phyloP scores from a whole-genome alignment of 2,888 invertebrate genomes.

The Apoda limacodes region DNA sequence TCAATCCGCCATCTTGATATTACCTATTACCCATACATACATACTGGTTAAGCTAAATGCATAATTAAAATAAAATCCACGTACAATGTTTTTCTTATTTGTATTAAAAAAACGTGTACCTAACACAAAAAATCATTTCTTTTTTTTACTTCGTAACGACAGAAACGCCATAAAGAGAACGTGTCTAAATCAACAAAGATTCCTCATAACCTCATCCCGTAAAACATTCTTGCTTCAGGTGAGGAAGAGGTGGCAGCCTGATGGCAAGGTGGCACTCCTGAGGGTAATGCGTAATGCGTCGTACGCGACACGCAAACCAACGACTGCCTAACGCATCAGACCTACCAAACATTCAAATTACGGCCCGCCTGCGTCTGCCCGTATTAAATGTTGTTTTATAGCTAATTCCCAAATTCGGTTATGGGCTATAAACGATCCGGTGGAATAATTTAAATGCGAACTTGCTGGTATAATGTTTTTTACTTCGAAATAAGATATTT shows the following conservation, averaged over 20 bases:
- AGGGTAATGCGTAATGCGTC: constrained; percentile 27
- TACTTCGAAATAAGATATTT: constrained; percentile 67
- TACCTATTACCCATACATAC: too few species aligned
- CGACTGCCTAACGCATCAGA: constrained; percentile 55
- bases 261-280: constrained; percentile 31
- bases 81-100: too few species aligned
- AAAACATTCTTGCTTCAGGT: too few species aligned
- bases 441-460: constrained; percentile 69
- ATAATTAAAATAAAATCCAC: too few species aligned
- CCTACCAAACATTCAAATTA: constrained; percentile 66
- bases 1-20: too few species aligned
- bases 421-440: constrained; percentile 71
- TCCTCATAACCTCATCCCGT: too few species aligned
- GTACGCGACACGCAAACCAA: constrained; percentile 62
- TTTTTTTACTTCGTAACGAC: too few species aligned
- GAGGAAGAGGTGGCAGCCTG: constrained; percentile 20
- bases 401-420: constrained; percentile 71
- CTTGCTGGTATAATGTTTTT: constrained; percentile 67
- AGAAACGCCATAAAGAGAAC: too few species aligned
- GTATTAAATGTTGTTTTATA: constrained; percentile 71
- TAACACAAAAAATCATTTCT: too few species aligned
- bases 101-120: too few species aligned
- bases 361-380: constrained; percentile 65
- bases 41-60: too few species aligned
- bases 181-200: too few species aligned